A percentile compares a stretch with the other conserved stretches of the same genome.
Conservation (phyloP, 2,113 vertebrate species). For the Heterocephalus glaber region DNA sequence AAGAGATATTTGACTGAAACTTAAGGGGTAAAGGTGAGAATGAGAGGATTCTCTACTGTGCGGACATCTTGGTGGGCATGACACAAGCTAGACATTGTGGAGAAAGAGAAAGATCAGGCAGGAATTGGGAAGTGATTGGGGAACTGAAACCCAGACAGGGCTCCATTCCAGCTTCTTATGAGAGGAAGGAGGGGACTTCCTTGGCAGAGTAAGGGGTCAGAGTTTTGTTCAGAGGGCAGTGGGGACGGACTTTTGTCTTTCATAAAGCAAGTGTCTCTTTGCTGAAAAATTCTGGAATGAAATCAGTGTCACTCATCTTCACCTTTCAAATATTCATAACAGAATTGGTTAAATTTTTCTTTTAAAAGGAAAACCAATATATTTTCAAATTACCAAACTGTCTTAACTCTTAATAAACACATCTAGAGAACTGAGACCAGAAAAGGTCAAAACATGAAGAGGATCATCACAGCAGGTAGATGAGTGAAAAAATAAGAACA, state of each 20-base stretch:
- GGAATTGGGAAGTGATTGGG: not conserved
- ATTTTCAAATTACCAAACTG: not conserved
- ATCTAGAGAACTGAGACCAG: not conserved
- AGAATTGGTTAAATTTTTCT: not conserved
- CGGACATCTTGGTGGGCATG: not conserved
- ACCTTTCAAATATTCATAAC: not conserved
- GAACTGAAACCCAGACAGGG: not conserved
- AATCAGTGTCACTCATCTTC: not conserved
- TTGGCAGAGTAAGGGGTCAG: not conserved
- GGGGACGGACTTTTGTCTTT: not conserved
- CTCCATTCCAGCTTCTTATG: not conserved
- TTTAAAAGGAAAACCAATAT: not conserved
- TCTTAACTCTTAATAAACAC: not conserved
- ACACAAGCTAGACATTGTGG: not conserved
- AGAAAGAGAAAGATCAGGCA: not conserved
- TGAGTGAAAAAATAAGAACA: not conserved
- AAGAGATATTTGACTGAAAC: not conserved
- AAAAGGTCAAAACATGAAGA: not conserved
- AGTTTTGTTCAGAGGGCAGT: not conserved
- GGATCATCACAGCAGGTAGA: not conserved
- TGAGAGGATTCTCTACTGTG: not conserved
- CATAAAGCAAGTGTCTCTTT: not conserved
- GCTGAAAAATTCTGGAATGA: not conserved
- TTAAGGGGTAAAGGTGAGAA: not conserved
- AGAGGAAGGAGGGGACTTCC: accelerated